Base-by-base conservation (phyloP, 2,888 invertebrate species). In the Ormyrus nitidulus region DNA sequence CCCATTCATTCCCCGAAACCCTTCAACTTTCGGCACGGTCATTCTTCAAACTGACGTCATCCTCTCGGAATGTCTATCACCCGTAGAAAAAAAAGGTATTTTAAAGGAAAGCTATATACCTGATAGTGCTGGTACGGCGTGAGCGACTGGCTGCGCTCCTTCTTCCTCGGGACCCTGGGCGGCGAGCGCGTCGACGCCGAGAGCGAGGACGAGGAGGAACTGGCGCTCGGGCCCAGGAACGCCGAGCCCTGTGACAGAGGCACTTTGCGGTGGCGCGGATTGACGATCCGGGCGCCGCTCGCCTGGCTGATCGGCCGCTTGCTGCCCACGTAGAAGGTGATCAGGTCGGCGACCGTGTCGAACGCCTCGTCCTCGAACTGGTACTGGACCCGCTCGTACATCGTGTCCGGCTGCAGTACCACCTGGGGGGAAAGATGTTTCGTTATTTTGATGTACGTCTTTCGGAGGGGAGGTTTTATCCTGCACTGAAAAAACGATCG, bases 281-380 rank as follows among this genome's bases (percentile, higher is more conserved):
- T 95, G 85, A 95, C 94, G 80, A 98, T 97, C 73, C 96, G 93
- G 0, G 98, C 98, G 0, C 97, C 97, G 1, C 97, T 98, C 0
- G 95, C 95, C 6, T 94, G 94, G 1, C 98, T 98, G 87, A 98
- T 96, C 0, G 97, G 95, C 87, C 97, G 96, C 19, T 96, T 96
- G 65, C 96, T 97, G 1, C 97, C 96, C 46, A 98, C 97, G 89
- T 98, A 98, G 84, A 95, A 97, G 6, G 97, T 97, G 83, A 98
- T 97, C 77, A 99, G 93, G 90, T 98, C 97, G 0, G 97, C 96
- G 34, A 98, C 96, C 2, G 97, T 97, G 88, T 97, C 97, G 88
- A 97, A 98, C 0, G 96, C 95, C 89, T 97, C 97, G 87, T 97
- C 97, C 91, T 98, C 98, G 89, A 98, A 97, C 88, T 97, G 96